Base-by-base conservation (phyloP, 2,113 vertebrate genomes). In the Sebastes fasciatus region DNA sequence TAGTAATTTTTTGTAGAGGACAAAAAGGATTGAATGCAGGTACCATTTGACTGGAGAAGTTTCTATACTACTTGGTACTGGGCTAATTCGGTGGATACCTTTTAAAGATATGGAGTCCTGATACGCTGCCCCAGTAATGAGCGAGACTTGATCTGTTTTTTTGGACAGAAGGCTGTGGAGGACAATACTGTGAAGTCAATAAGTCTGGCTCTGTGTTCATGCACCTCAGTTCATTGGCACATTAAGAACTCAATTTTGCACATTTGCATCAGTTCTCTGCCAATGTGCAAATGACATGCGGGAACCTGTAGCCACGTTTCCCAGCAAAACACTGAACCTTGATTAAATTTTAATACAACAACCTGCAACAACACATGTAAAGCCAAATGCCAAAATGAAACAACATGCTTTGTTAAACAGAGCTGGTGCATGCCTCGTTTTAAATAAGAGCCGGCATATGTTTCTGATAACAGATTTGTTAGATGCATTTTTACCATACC, bases 231-330 rank as follows among this genome's bases (percentile, higher is more conserved):
- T 71, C 55, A 70, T 55, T 86, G 86, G 87, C 87, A 86, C 66
- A 73, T 43, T 17, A 10, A 67, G 40, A 79, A 76, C 26, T 78
- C 26, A 46, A 16, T 73, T 82, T 86, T 67, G 17, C 63, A 63
- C 76, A 85, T 89, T 88, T 86, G 66, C 78, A 86, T 86, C 66
- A 57, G 2, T 74, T 75, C 51, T 34, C 71, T 78, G 72, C 88
- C 80, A 87, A 82, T 74, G 40, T 62, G 62, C 79, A 74, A 74
- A 84, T 87, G 80, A 23, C 57, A 68, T 49, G 34, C 4, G 42
- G 51, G 63, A 54, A 54, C 75, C 70, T 64, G 43, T 62, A 60
- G 42, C 62, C 62, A 61, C 77, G 40, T 21, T 64, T 78, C 49
- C 40, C 16, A 6, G 68, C 40, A 65, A 57, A 51, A 79, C 62